These are phyloP conservation scores for Calycopis cecrops DNA, from an alignment of 1,140 invertebrate genomes.

Conservation along the genomic window DNA sequence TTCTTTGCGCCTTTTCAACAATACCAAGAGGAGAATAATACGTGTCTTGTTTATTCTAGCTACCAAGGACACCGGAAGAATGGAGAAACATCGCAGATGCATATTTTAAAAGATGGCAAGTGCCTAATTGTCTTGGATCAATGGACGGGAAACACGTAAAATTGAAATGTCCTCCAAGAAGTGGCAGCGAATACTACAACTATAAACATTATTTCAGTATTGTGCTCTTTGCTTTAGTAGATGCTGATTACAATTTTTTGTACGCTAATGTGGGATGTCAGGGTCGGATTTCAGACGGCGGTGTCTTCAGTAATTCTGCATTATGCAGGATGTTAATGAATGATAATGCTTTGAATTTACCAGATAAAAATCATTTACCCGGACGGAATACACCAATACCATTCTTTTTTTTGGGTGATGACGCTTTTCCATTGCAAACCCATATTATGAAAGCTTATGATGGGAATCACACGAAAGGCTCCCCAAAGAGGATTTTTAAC, in stretches of 20 bases:
- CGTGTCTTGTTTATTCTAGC: neutral
- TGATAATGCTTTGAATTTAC: slow-evolving; percentile 16
- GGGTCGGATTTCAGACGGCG: slow-evolving; percentile 7
- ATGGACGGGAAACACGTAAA: slow-evolving; percentile 8
- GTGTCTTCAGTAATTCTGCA: neutral
- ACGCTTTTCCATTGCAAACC: slow-evolving; percentile 17
- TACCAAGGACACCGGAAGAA: neutral
- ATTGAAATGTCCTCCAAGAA: neutral
- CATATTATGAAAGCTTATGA: slow-evolving; percentile 20
- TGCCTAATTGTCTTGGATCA: slow-evolving; percentile 5
- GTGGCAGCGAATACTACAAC: slow-evolving; percentile 1
- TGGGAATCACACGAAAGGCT: slow-evolving; percentile 20
- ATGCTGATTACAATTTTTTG: slow-evolving; percentile 10
- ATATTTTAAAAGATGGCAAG: slow-evolving; percentile 8
- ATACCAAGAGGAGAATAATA: no score
- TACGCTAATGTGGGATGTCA: slow-evolving; percentile 12
- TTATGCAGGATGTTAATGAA: neutral
- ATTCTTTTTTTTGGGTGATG: slow-evolving; percentile 22
- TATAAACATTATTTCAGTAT: slow-evolving; percentile 11
- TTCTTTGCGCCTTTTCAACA: no score
- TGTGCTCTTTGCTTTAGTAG: slow-evolving; percentile 12
- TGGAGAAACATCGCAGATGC: neutral
- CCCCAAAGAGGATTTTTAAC: slow-evolving; percentile 19
- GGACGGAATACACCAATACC: slow-evolving; percentile 18
- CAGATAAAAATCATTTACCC: slow-evolving; percentile 13